These are phyloP conservation scores for Melanotaenia nigrans DNA, from an alignment of 2,797 vertebrate genomes.

Conservation along the genomic window DNA sequence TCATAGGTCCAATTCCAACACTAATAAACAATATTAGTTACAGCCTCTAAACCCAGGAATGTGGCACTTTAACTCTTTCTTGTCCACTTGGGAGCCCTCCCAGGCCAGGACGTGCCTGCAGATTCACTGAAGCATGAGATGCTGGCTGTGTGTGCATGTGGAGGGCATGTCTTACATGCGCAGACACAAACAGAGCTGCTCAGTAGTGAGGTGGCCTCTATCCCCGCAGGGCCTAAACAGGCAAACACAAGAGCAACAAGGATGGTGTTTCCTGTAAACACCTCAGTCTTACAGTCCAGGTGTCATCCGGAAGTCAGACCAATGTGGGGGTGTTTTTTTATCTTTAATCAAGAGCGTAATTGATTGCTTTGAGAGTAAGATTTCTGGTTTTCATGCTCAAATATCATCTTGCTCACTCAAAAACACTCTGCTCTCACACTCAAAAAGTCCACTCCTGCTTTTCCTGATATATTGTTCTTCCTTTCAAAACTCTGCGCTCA, in stretches of 20 bases:
- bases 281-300: constrained; percentile 57
- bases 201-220: constrained; percentile 66
- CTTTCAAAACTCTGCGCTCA: too few species aligned
- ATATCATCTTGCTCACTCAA: too few species aligned
- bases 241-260: constrained; percentile 68
- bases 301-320: constrained; percentile 46
- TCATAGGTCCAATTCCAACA: constrained; percentile 42
- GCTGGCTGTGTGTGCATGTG: constrained; percentile 64
- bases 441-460: too few species aligned
- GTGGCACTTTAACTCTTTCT: constrained; percentile 68
- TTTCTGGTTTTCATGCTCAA: too few species aligned
- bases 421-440: too few species aligned
- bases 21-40: constrained; percentile 71
- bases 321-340: not conserved
- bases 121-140: constrained; percentile 69
- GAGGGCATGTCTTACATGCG: constrained; percentile 74
- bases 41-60: constrained; percentile 73
- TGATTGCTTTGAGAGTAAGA: too few species aligned
- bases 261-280: constrained; percentile 75
- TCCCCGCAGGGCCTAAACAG: constrained; percentile 66
- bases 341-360: too few species aligned
- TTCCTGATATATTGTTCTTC: too few species aligned
- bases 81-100: constrained; percentile 44
- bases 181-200: constrained; percentile 69
- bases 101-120: constrained; percentile 51